A percentile compares a stretch with the other conserved stretches of the same genome.
These are phyloP conservation scores for Seriola rivoliana DNA, from an alignment of 2,113 vertebrate species.

Conservation along the genomic window DNA sequence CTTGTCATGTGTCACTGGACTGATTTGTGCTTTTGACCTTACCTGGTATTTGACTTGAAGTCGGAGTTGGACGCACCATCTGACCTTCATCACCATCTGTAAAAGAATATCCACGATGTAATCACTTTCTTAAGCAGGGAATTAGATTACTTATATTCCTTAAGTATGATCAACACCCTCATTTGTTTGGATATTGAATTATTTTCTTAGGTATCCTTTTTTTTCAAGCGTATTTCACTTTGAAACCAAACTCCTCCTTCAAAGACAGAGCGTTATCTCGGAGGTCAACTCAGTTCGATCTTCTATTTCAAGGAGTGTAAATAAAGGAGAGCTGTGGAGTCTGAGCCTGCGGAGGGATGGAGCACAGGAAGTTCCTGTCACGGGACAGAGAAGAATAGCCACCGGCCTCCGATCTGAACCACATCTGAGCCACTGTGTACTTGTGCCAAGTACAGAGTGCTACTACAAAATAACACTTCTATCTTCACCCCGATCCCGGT, in stretches of 20 bases:
- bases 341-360: slow-evolving; percentile 1
- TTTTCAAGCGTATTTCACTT: slow-evolving; percentile 16
- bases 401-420: slow-evolving; percentile 16
- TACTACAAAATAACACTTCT: slow-evolving; percentile 43
- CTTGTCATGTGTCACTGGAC: background rate
- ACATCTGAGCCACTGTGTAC: slow-evolving; percentile 39
- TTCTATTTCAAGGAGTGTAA: slow-evolving; percentile 60
- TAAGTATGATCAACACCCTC: background rate
- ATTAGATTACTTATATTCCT: background rate
- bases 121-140: background rate
- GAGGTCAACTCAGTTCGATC: slow-evolving; percentile 56
- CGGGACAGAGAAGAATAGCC: slow-evolving; percentile 21
- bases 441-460: slow-evolving; percentile 60
- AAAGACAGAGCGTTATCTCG: slow-evolving; percentile 28
- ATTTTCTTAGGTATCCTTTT: background rate
- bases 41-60: background rate
- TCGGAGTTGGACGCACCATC: background rate
- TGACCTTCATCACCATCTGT: background rate
- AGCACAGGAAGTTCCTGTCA: slow-evolving; percentile 47
- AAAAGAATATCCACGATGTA: background rate
- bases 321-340: slow-evolving; percentile 36
- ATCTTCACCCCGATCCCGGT: slow-evolving; percentile 33
- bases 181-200: background rate
- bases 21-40: background rate
- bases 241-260: slow-evolving; percentile 46